Conservation (phyloP, 2,888 invertebrate species). For the Ctenicera cuprea region DNA sequence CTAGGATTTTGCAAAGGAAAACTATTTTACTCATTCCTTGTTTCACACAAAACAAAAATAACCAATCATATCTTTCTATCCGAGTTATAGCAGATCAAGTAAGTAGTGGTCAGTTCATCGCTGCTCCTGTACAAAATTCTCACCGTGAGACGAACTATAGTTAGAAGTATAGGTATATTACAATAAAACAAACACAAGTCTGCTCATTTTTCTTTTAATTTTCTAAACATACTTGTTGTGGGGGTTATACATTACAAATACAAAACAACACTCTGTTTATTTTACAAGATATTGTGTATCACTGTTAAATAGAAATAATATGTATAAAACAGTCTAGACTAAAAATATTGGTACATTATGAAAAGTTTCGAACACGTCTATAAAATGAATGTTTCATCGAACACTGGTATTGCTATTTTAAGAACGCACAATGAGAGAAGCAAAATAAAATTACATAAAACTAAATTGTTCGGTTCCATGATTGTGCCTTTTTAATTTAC, state of each 20-base stretch:
- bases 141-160: no score
- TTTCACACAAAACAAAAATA: no score
- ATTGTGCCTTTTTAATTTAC: slow-evolving; percentile 10
- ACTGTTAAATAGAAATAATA: slow-evolving; percentile 8
- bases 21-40: no score
- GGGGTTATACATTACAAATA: slow-evolving; percentile 12
- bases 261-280: background rate
- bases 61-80: no score
- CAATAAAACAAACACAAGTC: background rate
- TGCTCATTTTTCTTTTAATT: background rate
- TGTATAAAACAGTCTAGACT: slow-evolving; percentile 18
- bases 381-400: background rate
- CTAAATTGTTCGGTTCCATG: background rate
- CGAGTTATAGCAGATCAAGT: no score
- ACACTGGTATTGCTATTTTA: slow-evolving; percentile 20
- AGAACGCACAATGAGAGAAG: background rate
- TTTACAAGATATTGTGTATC: background rate
- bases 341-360: slow-evolving; percentile 30
- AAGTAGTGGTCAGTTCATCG: no score
- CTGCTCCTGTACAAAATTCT: no score
- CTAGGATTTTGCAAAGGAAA: no score
- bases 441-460: background rate
- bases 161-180: no score
- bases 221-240: slow-evolving; percentile 3
- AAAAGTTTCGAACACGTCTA: slow-evolving; percentile 5